Base-by-base conservation (phyloP, 2,113 vertebrate species). In the Beaufortia kweichowensis region DNA sequence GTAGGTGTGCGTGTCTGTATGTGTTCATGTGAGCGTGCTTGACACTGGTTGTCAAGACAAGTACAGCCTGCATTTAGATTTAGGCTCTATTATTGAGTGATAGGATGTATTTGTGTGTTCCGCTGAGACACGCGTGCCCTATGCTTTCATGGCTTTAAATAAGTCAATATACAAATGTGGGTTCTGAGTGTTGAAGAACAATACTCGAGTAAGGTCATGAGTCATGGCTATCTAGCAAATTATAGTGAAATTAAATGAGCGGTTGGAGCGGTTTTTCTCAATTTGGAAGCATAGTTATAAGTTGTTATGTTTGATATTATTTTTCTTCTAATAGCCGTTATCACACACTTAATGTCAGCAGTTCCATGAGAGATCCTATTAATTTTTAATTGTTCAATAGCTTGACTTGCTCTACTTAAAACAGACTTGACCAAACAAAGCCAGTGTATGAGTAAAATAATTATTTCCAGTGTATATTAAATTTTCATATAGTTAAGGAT, bases 31-130 rank as follows among this genome's bases (percentile, higher is more conserved):
- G 19, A 53, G 24, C 10, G 12, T 28, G 24, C 56, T 29, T 72
- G 69, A 43, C 55, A 43, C 3, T 60, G 69, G 55, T 33, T 60
- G 69, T 56, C 67, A 70, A n/a, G n/a, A n/a, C n/a, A n/a, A 70
- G 48, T 19, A 24, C 67, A 39, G 31, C 21, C 4, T 9, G 21
- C 15, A 33, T 70, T 56, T 53, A 57, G 14, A 70, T 17, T 1
- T 29, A 35, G 31, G 23, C 14, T 70, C 28, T 70, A 23, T 8
- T 59, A n/a, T 59, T 60, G 33, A 59, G 35, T 72, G 69, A 72
- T 43, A 24, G 68, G 15, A 71, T 55, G 31, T 57, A 39, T 57
- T 71, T 39, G 21, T 71, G 65, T 50, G 29, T 72, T 60, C 23
- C 43, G 2, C 55, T 72, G 55, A 59, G 48, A 39, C 29, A 24